Evolutionary conservation across 1,140 invertebrate species (phyloP).

Genomic region (Procambarus clarkii): DNA sequence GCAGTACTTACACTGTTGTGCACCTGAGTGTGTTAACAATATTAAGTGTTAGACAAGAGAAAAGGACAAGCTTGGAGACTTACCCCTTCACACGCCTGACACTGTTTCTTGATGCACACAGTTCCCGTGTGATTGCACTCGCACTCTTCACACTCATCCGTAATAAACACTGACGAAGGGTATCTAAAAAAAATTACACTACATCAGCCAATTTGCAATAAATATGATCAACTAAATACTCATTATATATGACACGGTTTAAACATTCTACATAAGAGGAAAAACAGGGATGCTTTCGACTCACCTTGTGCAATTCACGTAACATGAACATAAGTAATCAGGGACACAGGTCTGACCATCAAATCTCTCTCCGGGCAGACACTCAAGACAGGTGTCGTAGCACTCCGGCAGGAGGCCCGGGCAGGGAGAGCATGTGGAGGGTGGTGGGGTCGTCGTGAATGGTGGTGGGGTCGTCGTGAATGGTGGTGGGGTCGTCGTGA

Average conservation of each 20-base stretch:
- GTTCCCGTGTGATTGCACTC: slow-evolving; percentile 84
- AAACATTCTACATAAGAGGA: neutral
- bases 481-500: slow-evolving; percentile 61
- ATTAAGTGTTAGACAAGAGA: too few relatives aligned
- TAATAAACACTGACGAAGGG: slow-evolving; percentile 82
- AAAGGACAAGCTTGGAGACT: neutral
- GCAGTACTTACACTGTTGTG: too few relatives aligned
- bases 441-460: slow-evolving; percentile 60
- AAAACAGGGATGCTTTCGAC: slow-evolving; percentile 68
- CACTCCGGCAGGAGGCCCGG: slow-evolving; percentile 75
- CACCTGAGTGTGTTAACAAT: too few relatives aligned
- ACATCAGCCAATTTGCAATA: neutral
- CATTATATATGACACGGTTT: neutral
- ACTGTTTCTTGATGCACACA: slow-evolving; percentile 82
- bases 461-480: slow-evolving; percentile 39
- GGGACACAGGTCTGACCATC: slow-evolving; percentile 83
- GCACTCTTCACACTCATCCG: slow-evolving; percentile 85
- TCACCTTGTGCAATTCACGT: slow-evolving; percentile 82
- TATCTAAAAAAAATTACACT: slow-evolving; percentile 78
- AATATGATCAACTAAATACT: neutral
- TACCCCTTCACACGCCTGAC: slow-evolving; percentile 79
- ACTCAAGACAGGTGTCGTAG: slow-evolving; percentile 73
- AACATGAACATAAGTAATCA: slow-evolving; percentile 84
- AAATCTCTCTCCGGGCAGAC: slow-evolving; percentile 79
- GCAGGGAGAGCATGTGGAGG: slow-evolving; percentile 77